A percentile compares a stretch with the other conserved stretches of the same genome.
Conservation (phyloP, 2,888 invertebrate species). For the Pseudococcus longispinus region DNA sequence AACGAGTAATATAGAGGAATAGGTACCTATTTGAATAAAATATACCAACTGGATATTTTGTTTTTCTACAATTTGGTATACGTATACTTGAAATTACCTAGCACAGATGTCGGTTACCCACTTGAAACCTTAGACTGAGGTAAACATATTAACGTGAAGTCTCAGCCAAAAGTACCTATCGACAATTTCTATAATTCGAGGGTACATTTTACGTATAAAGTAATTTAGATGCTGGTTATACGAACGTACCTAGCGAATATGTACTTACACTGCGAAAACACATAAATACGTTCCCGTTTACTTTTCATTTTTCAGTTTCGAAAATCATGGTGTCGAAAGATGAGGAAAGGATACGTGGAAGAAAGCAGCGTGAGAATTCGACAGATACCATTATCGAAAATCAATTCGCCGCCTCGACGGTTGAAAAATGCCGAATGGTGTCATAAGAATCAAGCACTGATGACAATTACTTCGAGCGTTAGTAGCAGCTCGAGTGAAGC, state of each 20-base stretch:
- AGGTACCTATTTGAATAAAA: too few species aligned
- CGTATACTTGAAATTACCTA: too few species aligned
- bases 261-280: neutral
- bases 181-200: too few species aligned
- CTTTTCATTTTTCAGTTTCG: constrained; percentile 48
- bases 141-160: too few species aligned
- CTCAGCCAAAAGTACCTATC: too few species aligned
- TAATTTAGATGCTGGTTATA: neutral
- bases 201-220: too few species aligned
- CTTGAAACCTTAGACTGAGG: too few species aligned
- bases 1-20: too few species aligned
- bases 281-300: neutral
- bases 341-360: neutral
- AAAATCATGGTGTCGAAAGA: constrained; percentile 39
- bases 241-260: neutral
- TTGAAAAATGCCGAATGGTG: neutral
- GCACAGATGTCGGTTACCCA: too few species aligned
- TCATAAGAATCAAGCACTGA: neutral
- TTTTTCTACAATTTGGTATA: too few species aligned
- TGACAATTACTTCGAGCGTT: constrained; percentile 19
- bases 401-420: neutral
- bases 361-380: constrained; percentile 43
- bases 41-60: too few species aligned
- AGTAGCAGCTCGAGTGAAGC: neutral
- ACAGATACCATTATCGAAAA: constrained; percentile 45